Evolutionary conservation across 2,797 vertebrate species (phyloP), one percentile per base, ranked within the genome.

Genomic region (Phyllotis vaccarum): DNA sequence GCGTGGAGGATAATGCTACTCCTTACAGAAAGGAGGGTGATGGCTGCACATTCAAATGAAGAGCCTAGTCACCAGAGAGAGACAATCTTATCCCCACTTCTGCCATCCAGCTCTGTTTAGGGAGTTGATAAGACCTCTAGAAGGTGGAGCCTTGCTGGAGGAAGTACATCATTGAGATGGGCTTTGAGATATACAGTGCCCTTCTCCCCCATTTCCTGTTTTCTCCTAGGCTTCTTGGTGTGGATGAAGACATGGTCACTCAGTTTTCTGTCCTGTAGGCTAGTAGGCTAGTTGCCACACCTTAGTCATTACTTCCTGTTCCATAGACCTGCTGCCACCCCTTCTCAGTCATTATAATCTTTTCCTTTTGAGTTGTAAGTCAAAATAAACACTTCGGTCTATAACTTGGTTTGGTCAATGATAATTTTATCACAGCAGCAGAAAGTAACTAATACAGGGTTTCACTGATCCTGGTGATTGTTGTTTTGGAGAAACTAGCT

Each of bases 381-480:
- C 49, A 78, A 78, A 24, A 27, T 68, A 66, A 86, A 86, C 83
- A 68, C 21, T 52, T 52, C 34, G 8, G 4, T 68, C 34, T 86
- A 52, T 86, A n/a, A 66, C 13, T 68, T 86, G 31, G 12, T 46
- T n/a, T 31, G 60, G 40, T 40, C 4, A 34, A 49, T 66, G 31
- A 31, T n/a, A 24, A 24, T 22, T 52, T 64, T 52, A 16, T 31
- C 46, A 68, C 21, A n/a, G 62, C 62, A 68, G 64, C 31, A 13
- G 11, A 64, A 64, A 83, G 29, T 24, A n/a, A n/a, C 31, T 3
- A 22, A 29, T 11, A 24, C 49, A 40, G 24, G n/a, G 10, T 74
- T 9, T 58, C 16, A 13, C 85, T 2, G 10, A 87, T 6, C 24
- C n/a, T 52, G 66, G 2, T 0, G 1, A n/a, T 58, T 3, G 0